Evolutionary conservation across 2,797 vertebrate species (phyloP), one percentile per base, ranked within the genome.

Genomic region (Danio albolineatus): DNA sequence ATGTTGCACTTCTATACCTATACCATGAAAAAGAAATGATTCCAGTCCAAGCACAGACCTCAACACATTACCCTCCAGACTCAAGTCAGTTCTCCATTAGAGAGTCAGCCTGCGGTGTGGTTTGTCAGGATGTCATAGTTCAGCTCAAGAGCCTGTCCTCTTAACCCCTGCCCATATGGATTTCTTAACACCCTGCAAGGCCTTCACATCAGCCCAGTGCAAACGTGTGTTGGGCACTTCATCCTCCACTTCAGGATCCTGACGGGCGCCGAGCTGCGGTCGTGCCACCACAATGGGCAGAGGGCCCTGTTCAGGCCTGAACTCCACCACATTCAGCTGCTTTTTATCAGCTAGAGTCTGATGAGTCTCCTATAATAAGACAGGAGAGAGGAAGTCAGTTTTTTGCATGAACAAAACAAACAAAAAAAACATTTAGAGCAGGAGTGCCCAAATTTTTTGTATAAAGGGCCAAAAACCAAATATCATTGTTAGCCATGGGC

Each of bases 301-400:
- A 0, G 91, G 93, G 1, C 96, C 96, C 16, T 88, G 90, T 49
- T 97, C 95, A 0, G 91, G 84, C 54, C 95, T 92, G 80, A 95
- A 98, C 87, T 99, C 98, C 7, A 99, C 95, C 0, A 99, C 97
- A 0, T 95, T 95, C 4, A 99, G 95, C 21, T 85, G 76, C 91
- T 96, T 97, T 90, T 91, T 92, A 49, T 99, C 89, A 0, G 98
- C 95, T 82, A 96, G 85, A 1, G 76, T 84, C 74, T 96, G 94
- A 85, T 99, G 97, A 19, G 95, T 97, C 89, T 97, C 91, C 98
- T 99, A 83, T 2, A 38, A 48, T 54, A 6, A 7, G 38, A 21
- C 9, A 28, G 38, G 36, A 4, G 12, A 49, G 43, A 59, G 4
- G 5, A 19, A 49, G 36, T 10, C 17, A 5, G 36, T 41, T 61